Conservation (phyloP, 2,888 invertebrate species). For the Ectemnius cavifrons region DNA sequence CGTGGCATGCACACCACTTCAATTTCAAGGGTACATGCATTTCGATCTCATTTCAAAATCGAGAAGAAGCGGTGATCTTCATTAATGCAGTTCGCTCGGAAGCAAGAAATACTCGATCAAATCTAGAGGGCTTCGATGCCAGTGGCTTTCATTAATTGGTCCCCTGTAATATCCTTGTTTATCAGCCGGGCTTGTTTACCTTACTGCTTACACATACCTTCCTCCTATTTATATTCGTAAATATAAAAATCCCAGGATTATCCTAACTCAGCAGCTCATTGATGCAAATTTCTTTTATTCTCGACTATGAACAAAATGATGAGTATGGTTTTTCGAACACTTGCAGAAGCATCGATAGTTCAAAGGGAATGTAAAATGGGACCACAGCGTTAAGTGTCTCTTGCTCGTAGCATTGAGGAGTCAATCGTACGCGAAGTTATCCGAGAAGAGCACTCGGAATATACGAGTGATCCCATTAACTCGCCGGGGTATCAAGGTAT, state of each 20-base stretch:
- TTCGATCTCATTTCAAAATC: background rate
- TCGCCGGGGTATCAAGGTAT: slow-evolving; percentile 15
- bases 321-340: no score
- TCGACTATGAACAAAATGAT: no score
- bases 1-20: slow-evolving; percentile 12
- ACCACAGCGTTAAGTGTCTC: no score
- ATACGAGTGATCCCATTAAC: slow-evolving; percentile 54
- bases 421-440: background rate
- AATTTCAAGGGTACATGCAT: slow-evolving; percentile 19
- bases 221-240: no score
- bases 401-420: no score
- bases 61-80: slow-evolving; percentile 25
- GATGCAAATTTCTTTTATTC: no score
- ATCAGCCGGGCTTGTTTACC: background rate
- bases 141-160: background rate
- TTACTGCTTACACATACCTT: no score
- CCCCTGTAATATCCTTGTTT: background rate
- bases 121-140: background rate
- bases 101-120: slow-evolving; percentile 15
- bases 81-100: slow-evolving; percentile 17
- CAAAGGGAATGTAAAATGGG: no score
- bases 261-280: no score
- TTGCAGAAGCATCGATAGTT: no score
- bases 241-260: no score
- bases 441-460: slow-evolving; percentile 26